Base-by-base conservation (phyloP, 2,888 invertebrate species). In the Dasysyrphus albostriatus region DNA sequence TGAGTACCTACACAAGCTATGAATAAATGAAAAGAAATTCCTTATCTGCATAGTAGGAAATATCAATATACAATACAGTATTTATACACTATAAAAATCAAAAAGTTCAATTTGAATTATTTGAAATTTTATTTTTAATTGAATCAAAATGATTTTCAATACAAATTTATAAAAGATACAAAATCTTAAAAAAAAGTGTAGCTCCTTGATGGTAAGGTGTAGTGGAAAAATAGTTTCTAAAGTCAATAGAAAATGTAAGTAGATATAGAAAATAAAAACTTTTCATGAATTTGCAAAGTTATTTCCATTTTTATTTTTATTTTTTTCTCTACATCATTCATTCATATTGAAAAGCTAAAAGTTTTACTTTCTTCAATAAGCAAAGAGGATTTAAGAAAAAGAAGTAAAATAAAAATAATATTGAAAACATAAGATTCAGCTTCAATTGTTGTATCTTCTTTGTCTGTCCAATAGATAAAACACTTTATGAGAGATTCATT, bases 391-490 rank as follows among this genome's bases (percentile, higher is more conserved):
- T 56, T 42, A n/a, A 63, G 9, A 12, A 47, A 34, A 47, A 5
- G 10, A 6, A 29, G 8, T 8, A 16, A 8, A 29, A 24, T 24
- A 14, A 61, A 44, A 63, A 63, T 44, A 63, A 49, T 49, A 67
- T 67, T 49, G 34, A 67, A 67, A 49, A 74, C 80, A 74, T 63
- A 83, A 69, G 74, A 83, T 73, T 54, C 65, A 12, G 34, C 63
- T 83, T 59, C 54, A 75, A 80, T 84, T 80, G 72, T 84, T 84
- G 80, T 84, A 59, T 39, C 34, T 75, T 58, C 72, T 72, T 76
- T 84, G 80, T 80, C 84, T 76, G 84, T 76, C 72, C 76, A 75
- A 73, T 59, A 80, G 80, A 80, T 84, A 80, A 84, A 84, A 80
- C 65, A 67, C 84, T 84, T 84, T 84, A 80, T 80, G 84, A 76